Evolutionary conservation across 2,113 vertebrate genomes (phyloP), one percentile per base, ranked within the genome.

Genomic region (Micronisus gabar): DNA sequence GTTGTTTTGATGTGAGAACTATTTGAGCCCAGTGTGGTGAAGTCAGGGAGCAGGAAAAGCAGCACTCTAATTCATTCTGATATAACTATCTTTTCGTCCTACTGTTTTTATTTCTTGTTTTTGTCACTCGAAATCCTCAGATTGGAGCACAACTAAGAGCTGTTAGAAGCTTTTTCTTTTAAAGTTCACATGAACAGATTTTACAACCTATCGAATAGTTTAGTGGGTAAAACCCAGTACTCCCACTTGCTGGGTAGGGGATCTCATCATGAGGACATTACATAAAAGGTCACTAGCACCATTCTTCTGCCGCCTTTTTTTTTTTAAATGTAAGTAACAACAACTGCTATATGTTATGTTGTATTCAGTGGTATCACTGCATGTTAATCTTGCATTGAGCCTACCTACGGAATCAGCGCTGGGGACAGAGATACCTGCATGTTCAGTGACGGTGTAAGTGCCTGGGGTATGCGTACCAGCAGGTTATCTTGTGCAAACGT

Each of bases 11-110:
- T 86, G 72, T 22, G 38, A 90, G 82, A 93, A 88, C 58, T 47
- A 52, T 89, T 93, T 72, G 48, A 93, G 65, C 14, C 52, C 48
- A 22, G 27, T 25, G 10, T 80, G 70, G 76, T 65, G 30, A 83
- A 94, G 56, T 48, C 59, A 85, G 80, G 61, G 21, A 81, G 16
- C 14, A 75, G 68, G 71, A 94, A 91, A 87, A 94, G 45, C 41
- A 93, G 52, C 20, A 21, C n/a, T 68, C 40, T 81, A 34, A 81
- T 68, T 91, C 47, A 74, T 55, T 86, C 36, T 62, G 26, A 79
- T 86, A 62, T 23, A 61, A 80, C 75, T 78, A 68, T 40, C 21
- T 83, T 90, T 86, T 88, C 6, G 1, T 68, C 17, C 41, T 55
- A 36, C 68, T 62, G 10, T 34, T 85, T 81, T 40, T 47, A 59